phyloP scores from a whole-genome alignment of 1,140 invertebrate species.

The Druon quercuslanigerum region DNA sequence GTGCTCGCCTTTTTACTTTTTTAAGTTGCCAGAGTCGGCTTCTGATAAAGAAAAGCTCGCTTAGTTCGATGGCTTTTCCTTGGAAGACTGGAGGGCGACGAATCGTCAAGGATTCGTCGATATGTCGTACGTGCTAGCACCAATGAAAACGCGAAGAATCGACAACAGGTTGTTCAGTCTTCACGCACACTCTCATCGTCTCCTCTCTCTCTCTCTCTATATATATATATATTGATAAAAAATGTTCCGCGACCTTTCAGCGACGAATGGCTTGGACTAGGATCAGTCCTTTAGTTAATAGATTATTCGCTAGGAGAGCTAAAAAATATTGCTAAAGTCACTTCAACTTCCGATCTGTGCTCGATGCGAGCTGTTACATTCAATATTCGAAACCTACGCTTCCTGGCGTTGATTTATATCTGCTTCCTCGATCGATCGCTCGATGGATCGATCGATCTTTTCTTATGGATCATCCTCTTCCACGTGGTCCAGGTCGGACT shows the following conservation, averaged over 20 bases:
- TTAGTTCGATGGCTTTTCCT: conserved; percentile 21
- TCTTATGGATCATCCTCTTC: conserved; percentile 44
- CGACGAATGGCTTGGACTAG: conserved; percentile 37
- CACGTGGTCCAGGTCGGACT: conserved; percentile 60
- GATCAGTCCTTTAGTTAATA: conserved; percentile 18
- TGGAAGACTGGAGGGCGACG: conserved; percentile 55
- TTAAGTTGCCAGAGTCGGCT: conserved; percentile 13
- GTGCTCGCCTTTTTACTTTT: conserved; percentile 32
- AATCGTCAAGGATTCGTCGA: conserved; percentile 24
- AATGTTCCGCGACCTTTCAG: conserved; percentile 35
- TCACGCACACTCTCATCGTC: conserved; percentile 30
- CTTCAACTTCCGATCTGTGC: conserved; percentile 24
- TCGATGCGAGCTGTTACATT: conserved; percentile 36
- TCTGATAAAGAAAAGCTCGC: conserved; percentile 38
- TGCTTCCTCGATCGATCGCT: conserved; percentile 37
- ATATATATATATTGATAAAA: conserved; percentile 25
- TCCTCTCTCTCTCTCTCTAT: too few relatives aligned
- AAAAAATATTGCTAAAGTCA: conserved; percentile 30
- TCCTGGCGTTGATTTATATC: conserved; percentile 37
- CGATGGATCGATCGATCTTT: conserved; percentile 34
- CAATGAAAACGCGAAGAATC: conserved; percentile 30
- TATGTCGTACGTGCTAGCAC: conserved; percentile 42
- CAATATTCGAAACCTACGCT: conserved; percentile 43
- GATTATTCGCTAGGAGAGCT: conserved; percentile 41
- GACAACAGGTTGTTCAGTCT: neutral